These are phyloP conservation scores for Orchesella flavescens DNA, from an alignment of 2,888 invertebrate species.

Conservation along the genomic window DNA sequence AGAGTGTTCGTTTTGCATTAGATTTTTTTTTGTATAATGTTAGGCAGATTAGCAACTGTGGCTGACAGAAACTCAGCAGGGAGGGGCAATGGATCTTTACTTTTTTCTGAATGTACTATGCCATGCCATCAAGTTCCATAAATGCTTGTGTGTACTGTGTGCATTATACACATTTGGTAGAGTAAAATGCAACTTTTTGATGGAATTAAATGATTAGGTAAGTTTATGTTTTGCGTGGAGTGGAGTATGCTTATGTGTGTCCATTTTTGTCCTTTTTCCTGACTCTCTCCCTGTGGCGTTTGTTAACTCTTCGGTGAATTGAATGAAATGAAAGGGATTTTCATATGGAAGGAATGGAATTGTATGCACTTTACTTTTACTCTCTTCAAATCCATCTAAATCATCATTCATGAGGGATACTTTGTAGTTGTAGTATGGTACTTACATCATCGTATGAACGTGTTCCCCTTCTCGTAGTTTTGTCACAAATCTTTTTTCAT, in stretches of 20 bases:
- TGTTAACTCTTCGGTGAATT: slow-evolving; percentile 9
- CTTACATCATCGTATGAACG: not conserved
- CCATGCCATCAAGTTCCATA: not conserved
- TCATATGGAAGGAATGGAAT: not conserved
- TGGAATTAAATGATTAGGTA: slow-evolving; percentile 46
- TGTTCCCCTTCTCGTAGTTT: not conserved
- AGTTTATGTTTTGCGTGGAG: not conserved
- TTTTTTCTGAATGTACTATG: not conserved
- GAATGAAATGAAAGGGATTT: slow-evolving; percentile 7
- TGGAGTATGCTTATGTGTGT: slow-evolving; percentile 5
- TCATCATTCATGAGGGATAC: not conserved
- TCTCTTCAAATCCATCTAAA: not conserved
- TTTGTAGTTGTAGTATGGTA: not conserved
- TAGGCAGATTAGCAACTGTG: slow-evolving; percentile 33
- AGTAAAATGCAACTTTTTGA: slow-evolving; percentile 31
- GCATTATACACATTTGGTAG: not conserved
- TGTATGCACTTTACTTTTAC: not conserved
- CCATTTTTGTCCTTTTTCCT: not conserved
- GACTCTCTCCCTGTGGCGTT: slow-evolving; percentile 9
- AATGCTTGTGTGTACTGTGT: not conserved
- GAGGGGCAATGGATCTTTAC: slow-evolving; percentile 36
- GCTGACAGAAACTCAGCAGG: slow-evolving; percentile 35
- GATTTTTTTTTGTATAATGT: not conserved
- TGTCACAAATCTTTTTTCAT: not conserved
- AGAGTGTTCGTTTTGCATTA: not conserved